Percentiles rank a stretch among this genome's conserved stretches.
Evolutionary conservation across 2,113 vertebrate species (phyloP).

Genomic region (Myocastor coypus): DNA sequence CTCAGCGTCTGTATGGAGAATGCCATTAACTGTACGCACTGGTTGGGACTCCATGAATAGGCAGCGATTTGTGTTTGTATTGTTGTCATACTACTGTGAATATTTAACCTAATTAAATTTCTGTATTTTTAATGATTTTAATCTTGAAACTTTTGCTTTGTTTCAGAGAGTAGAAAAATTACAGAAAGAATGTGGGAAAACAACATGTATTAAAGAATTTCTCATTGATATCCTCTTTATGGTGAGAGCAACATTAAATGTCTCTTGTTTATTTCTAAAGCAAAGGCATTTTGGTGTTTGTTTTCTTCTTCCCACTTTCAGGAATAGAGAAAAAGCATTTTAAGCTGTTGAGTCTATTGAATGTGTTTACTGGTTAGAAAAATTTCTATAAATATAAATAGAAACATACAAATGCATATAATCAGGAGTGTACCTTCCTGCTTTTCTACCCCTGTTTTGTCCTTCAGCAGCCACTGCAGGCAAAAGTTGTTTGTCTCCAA

Average conservation of each 20-base stretch:
- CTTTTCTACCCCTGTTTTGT: slow-evolving; percentile 64
- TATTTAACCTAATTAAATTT: not conserved
- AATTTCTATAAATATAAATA: not conserved
- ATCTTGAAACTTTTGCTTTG: slow-evolving; percentile 30
- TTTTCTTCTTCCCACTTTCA: not conserved
- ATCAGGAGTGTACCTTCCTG: slow-evolving; percentile 48
- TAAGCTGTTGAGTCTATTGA: not conserved
- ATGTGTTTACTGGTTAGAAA: not conserved
- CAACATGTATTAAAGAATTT: not conserved
- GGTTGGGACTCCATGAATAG: not conserved
- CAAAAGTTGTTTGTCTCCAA: slow-evolving; percentile 76
- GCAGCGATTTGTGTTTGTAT: not conserved
- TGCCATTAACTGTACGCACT: not conserved
- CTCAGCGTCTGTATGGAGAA: not conserved
- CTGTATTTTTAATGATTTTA: slow-evolving; percentile 5
- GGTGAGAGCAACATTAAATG: not conserved
- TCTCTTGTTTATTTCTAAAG: not conserved
- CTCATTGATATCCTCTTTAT: not conserved
- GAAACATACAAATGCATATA: not conserved
- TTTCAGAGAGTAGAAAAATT: not conserved
- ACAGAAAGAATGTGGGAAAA: not conserved
- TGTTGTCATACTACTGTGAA: not conserved
- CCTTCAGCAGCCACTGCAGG: slow-evolving; percentile 67
- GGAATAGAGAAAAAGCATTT: not conserved
- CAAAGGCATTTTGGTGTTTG: not conserved